Percentiles rank a stretch among this genome's conserved stretches.
phyloP scores from a whole-genome alignment of 92 coral and sea anemone species.

The Metridium senile region DNA sequence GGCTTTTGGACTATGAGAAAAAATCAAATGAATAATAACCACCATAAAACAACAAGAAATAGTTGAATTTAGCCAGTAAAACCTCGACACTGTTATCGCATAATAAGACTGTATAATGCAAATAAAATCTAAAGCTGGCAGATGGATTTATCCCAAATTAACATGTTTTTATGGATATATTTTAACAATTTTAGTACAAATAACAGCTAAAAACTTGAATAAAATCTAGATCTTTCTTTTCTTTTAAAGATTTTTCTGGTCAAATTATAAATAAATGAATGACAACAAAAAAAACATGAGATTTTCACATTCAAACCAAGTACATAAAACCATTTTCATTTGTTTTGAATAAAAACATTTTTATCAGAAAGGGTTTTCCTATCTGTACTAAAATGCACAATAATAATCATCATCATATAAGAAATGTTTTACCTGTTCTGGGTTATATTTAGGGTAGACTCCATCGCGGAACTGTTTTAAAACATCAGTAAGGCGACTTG shows the following conservation, averaged over 20 bases:
- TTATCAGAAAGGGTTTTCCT: background rate
- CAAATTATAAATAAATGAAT: background rate
- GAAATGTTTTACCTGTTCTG: constrained; percentile 80
- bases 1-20: background rate
- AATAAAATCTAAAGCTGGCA: constrained; percentile 37
- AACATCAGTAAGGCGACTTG: constrained; percentile 96
- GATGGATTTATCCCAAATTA: constrained; percentile 25
- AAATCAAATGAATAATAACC: background rate
- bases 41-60: background rate
- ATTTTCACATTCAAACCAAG: background rate
- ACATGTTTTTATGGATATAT: constrained; percentile 1
- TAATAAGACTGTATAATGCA: constrained; percentile 29
- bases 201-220: constrained; percentile 3
- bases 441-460: constrained; percentile 93
- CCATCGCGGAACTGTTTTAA: constrained; percentile 97
- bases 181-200: background rate
- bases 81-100: constrained; percentile 33
- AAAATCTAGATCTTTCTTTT: constrained; percentile 2
- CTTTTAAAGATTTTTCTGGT: background rate
- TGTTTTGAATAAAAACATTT: background rate
- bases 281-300: background rate
- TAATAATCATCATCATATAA: background rate
- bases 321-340: background rate
- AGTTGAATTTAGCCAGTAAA: background rate
- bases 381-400: background rate